Conservation (phyloP, 2,113 vertebrate genomes). For the Paradisaea rubra region DNA sequence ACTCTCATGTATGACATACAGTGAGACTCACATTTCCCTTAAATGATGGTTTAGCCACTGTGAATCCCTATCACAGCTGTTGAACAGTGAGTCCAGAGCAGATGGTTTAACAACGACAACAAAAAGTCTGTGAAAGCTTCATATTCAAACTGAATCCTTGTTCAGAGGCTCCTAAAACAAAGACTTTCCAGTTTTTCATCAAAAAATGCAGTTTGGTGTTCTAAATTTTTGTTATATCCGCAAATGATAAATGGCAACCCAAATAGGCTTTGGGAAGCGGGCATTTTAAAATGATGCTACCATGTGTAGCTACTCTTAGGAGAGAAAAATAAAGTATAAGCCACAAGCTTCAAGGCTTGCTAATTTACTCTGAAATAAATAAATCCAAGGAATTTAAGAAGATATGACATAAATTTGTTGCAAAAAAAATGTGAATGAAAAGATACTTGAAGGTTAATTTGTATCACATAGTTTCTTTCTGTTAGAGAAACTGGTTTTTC, state of each 20-base stretch:
- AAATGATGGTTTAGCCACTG: background rate
- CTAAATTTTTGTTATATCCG: background rate
- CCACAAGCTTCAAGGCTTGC: background rate
- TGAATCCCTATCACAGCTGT: background rate
- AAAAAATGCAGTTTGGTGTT: background rate
- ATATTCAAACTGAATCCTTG: background rate
- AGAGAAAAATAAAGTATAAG: background rate
- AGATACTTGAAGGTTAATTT: background rate
- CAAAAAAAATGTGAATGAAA: background rate
- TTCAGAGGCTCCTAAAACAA: background rate
- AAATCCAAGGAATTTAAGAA: background rate
- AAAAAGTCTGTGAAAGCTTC: background rate
- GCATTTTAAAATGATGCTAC: background rate
- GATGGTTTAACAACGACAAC: background rate
- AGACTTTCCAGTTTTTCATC: background rate
- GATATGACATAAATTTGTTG: background rate
- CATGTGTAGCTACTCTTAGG: background rate
- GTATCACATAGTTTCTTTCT: background rate
- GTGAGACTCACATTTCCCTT: background rate
- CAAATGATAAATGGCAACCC: background rate
- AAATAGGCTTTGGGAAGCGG: background rate
- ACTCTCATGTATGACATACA: background rate
- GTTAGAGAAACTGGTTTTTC: background rate
- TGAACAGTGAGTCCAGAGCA: background rate
- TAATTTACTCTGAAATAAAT: background rate